A percentile compares a stretch with the other conserved stretches of the same genome.
Evolutionary conservation across 64 coral and sea anemone genomes (phyloP).

Genomic region (Actinia equina): DNA sequence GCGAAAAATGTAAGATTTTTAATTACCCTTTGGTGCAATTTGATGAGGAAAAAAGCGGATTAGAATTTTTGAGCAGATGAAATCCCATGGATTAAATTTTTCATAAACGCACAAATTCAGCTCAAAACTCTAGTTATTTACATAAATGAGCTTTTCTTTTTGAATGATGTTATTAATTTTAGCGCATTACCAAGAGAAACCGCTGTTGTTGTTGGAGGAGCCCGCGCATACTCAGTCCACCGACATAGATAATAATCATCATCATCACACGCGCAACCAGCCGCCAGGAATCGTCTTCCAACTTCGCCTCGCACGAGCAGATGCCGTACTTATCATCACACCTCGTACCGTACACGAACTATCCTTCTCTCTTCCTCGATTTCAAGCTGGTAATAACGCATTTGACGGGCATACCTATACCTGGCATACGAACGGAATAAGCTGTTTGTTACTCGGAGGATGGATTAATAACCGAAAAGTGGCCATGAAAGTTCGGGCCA

Average conservation of each 20-base stretch:
- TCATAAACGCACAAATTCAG: too few species aligned
- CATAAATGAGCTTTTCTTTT: too few species aligned
- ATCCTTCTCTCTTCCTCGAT: not conserved
- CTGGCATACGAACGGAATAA: constrained; percentile 20
- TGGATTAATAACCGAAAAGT: constrained; percentile 35
- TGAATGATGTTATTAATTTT: not conserved
- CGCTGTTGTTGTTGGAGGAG: constrained; percentile 13
- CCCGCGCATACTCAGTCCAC: not conserved
- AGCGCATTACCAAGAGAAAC: constrained; percentile 18
- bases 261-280: not conserved
- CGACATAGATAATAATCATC: not conserved
- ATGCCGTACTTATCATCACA: constrained; percentile 26
- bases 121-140: too few species aligned
- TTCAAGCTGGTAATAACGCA: not conserved
- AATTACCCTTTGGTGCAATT: too few species aligned
- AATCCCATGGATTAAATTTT: too few species aligned
- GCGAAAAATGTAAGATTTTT: too few species aligned
- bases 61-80: too few species aligned
- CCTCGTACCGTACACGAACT: constrained; percentile 5
- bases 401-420: constrained; percentile 26
- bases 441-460: constrained; percentile 16
- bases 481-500: constrained; percentile 22
- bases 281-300: not conserved
- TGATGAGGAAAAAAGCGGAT: too few species aligned
- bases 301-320: not conserved